Base-by-base conservation (phyloP, 2,888 invertebrate species). In the Leptopilina myrica region DNA sequence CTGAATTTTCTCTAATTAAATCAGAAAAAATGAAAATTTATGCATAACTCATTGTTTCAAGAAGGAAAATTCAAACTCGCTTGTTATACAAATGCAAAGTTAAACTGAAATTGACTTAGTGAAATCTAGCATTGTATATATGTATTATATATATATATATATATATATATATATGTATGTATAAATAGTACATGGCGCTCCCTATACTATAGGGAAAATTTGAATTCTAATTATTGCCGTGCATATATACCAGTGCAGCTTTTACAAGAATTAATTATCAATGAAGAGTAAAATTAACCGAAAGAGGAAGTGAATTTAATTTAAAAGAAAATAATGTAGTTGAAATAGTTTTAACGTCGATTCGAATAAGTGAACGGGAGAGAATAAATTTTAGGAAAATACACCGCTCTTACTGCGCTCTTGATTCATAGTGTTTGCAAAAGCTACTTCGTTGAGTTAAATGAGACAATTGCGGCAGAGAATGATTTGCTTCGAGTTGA, bases 381-480 rank as follows among this genome's bases (percentile, higher is more conserved):
- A 14, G 12, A 53, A 69, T 69, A 69, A 69, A 69, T 69, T 49
- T 49, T 14, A 69, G 53, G 69, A 69, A 69, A 43, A 69, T 49
- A 69, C 69, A 49, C 6, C 43, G 6, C 6, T 8, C 7, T 43
- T 43, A 43, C 43, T 8, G 43, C 26, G 9, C 9, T 11, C 49
- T 69, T 69, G 69, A 69, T 69, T 69, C 53, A 53, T 69, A 26
- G 26, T 53, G 69, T 53, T 69, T 69, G 69, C 69, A 69, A 53
- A 43, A 49, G 26, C 69, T 26, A 69, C 53, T 69, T 69, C 26
- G 53, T 20, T 69, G 53, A 20, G 69, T 69, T 8, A 69, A 69
- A 69, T 69, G 69, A 53, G 53, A n/a, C 7, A 69, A 69, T 69
- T 53, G 69, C 53, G 69, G 69, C 69, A 4, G 26, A 69, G 49